Evolutionary conservation across 1,140 invertebrate species (phyloP), one percentile per base, ranked within the genome.

Genomic region (Oreohelix idahoensis): DNA sequence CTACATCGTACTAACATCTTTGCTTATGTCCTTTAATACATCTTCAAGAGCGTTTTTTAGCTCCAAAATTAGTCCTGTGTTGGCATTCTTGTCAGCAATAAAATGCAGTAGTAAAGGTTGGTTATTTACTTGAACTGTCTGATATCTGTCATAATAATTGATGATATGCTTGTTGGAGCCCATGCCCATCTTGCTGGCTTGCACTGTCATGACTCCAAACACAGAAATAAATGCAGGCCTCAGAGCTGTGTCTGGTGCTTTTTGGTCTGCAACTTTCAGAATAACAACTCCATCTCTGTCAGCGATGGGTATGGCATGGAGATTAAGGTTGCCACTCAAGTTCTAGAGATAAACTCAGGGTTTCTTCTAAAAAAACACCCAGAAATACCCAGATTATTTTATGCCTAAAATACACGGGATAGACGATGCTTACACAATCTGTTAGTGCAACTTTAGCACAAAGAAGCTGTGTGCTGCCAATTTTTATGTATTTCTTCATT

Each of bases 271-370:
- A 36, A 95, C 95, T 92, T 95, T 95, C 42, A 97, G 92, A 26
- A 97, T 94, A 53, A 96, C 96, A 11, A 97, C 97, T 42, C 97
- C 97, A 94, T 98, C 97, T 88, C 97, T 94, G 91, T 98, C 97
- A n/a, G 96, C 96, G 86, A 98, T 96, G 80, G 97, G 92, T 89
- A 98, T 96, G 89, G 96, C 96, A 89, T 96, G 94, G 42, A 97
- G 93, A n/a, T n/a, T n/a, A n/a, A n/a, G n/a, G n/a, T n/a, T n/a
- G n/a, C n/a, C n/a, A n/a, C n/a, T n/a, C n/a, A 51, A n/a, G n/a
- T n/a, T n/a, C n/a, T n/a, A n/a, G n/a, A 96, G 96, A 91, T 96
- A 95, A 79, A 97, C 95, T 92, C 95, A n/a, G n/a, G n/a, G n/a
- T n/a, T n/a, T n/a, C n/a, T n/a, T n/a, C n/a, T n/a, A n/a, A n/a